Evolutionary conservation across 2,888 invertebrate genomes (phyloP), one percentile per base, ranked within the genome.

Genomic region (Periphyllus acericola): DNA sequence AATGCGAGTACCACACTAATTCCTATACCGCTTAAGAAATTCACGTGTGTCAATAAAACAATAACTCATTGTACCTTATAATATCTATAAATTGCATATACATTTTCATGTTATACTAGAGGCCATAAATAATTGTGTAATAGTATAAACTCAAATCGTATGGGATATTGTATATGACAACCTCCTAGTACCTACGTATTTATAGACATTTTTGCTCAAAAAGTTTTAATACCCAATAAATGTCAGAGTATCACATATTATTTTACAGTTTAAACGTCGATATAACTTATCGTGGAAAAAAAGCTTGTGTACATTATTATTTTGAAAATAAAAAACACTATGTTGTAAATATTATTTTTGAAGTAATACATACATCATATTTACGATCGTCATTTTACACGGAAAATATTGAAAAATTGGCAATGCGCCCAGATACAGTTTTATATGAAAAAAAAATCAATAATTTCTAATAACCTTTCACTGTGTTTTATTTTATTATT

Each of bases 401-500:
- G 36, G 21, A 8, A 80, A 71, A 72, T 86, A 86, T 72, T 71
- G 71, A 72, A 55, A 86, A 86, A 72, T 79, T 86, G 86, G 86
- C 86, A 55, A 55, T 36, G 9, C 19, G 71, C 86, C 86, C 55
- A 19, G 29, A 60, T 75, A 60, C 19, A 60, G 74, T 83, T 83
- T 83, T 60, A 36, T 36, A 66, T 83, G 21, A 9, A 25, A 79
- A 82, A 34, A 32, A 34, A 82, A 71, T 52, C 52, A 34, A 82
- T 72, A 82, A 21, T 71, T 29, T 52, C n/a, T 72, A 25, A n/a
- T 60, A 80, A 66, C 34, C 36, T 36, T 80, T 19, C 14, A 68
- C 11, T 9, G 25, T 25, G 29, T 9, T 68, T 68, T 25, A 2
- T n/a, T 66, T n/a, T n/a, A n/a, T 29, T 68, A 25, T 29, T 9